Evolutionary conservation across 2,113 vertebrate species (phyloP).

Genomic region (Axis porcinus): DNA sequence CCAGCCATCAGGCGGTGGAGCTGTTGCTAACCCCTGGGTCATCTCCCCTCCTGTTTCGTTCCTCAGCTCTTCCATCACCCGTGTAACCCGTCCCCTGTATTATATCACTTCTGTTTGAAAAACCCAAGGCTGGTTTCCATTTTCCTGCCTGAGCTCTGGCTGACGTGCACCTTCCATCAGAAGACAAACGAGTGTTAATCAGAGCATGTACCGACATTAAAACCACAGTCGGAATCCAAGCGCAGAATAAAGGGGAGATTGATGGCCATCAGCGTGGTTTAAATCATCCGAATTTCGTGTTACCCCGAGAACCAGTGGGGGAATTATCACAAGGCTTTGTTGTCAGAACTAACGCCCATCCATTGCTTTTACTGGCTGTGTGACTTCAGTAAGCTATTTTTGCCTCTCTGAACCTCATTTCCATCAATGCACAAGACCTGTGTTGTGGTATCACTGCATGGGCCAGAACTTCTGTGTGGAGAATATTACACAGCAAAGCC

Average conservation of each 20-base stretch:
- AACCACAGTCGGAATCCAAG: background rate
- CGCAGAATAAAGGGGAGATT: background rate
- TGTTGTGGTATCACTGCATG: rapidly evolving
- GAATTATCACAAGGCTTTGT: background rate
- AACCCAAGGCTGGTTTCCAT: background rate
- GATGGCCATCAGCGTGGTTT: rapidly evolving
- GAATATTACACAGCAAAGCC: background rate
- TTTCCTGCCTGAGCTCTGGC: background rate
- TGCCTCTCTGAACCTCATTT: background rate
- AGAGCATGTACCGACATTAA: background rate
- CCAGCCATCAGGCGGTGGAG: rapidly evolving
- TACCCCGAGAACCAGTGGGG: rapidly evolving
- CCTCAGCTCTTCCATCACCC: background rate
- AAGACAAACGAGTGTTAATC: background rate
- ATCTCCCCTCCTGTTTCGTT: background rate
- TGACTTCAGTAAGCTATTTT: background rate
- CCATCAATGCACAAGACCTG: background rate
- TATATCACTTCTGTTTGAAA: background rate
- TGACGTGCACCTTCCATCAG: background rate
- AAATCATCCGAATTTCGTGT: background rate
- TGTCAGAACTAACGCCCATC: background rate
- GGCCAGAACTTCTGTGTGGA: background rate
- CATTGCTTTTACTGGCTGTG: background rate
- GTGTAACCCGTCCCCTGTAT: background rate
- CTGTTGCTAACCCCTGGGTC: background rate